These are phyloP conservation scores for Micropoecilia bifurca DNA, from an alignment of 2,797 vertebrate genomes.

Conservation along the genomic window DNA sequence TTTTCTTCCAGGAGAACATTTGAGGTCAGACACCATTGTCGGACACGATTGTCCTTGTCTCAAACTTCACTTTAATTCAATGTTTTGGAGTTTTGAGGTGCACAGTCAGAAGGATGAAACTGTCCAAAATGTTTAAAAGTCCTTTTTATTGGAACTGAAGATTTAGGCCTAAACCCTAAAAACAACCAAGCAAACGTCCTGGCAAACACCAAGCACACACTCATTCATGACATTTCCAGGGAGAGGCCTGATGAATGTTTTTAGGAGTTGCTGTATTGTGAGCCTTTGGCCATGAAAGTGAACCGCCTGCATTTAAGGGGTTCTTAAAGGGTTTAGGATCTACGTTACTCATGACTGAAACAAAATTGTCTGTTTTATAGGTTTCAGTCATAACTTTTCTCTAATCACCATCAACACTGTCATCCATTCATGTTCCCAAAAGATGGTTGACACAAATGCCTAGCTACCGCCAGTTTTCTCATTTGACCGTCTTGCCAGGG, in stretches of 20 bases:
- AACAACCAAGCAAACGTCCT: background rate
- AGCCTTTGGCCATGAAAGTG: background rate
- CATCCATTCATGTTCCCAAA: conserved; percentile 38
- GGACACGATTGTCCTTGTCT: background rate
- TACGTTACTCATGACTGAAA: background rate
- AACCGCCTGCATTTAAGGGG: background rate
- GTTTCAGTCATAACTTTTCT: conserved; percentile 49
- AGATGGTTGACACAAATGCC: conserved; percentile 3
- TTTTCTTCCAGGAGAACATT: background rate
- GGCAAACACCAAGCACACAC: background rate
- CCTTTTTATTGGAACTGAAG: background rate
- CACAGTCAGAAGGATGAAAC: background rate
- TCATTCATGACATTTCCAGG: background rate
- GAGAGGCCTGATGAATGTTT: background rate
- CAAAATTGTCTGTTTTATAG: background rate
- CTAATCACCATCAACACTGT: conserved; percentile 18
- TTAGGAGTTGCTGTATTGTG: background rate
- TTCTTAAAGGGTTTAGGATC: background rate
- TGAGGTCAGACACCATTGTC: background rate
- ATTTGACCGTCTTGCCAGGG: conserved; percentile 73
- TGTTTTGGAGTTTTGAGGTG: background rate
- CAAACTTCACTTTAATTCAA: background rate
- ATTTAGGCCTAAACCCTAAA: background rate
- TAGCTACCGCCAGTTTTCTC: conserved; percentile 42
- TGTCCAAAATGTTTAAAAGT: background rate